phyloP scores from a whole-genome alignment of 2,888 invertebrate genomes.

The Drosophila peninsularis region DNA sequence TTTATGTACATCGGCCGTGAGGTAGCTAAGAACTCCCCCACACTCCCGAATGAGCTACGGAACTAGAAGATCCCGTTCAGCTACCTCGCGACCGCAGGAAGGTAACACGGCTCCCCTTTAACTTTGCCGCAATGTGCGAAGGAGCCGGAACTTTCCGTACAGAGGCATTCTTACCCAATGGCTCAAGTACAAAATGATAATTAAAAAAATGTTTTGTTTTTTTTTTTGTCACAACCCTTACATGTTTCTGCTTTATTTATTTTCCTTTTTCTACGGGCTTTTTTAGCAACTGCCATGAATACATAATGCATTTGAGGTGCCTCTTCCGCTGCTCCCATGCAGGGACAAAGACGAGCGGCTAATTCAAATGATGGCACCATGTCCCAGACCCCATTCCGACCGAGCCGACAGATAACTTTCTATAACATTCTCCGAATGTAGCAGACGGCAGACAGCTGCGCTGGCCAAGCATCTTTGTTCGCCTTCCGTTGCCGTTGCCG shows the following conservation, averaged over 20 bases:
- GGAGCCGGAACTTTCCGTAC: too few species aligned
- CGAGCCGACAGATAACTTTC: slow-evolving; percentile 59
- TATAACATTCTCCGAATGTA: slow-evolving; percentile 68
- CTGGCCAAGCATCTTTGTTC: slow-evolving; percentile 50
- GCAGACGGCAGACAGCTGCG: slow-evolving; percentile 45
- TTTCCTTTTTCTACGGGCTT: slow-evolving; percentile 21
- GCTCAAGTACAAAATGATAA: too few species aligned
- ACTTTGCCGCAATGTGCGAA: too few species aligned
- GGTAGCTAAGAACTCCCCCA: too few species aligned
- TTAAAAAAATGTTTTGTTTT: too few species aligned
- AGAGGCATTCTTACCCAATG: too few species aligned
- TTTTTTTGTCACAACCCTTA: too few species aligned
- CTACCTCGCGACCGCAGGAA: too few species aligned
- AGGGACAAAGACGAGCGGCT: slow-evolving; percentile 67
- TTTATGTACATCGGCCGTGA: too few species aligned
- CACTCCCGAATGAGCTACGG: too few species aligned
- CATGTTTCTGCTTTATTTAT: slow-evolving; percentile 31
- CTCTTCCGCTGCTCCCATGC: slow-evolving; percentile 11
- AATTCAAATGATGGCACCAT: slow-evolving; percentile 63
- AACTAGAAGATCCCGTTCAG: too few species aligned
- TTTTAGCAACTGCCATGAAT: slow-evolving; percentile 64
- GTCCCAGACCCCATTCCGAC: not conserved
- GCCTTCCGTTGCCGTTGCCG: slow-evolving; percentile 47
- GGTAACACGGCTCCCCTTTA: too few species aligned
- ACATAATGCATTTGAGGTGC: slow-evolving; percentile 75